Evolutionary conservation across 2,888 invertebrate species (phyloP).

Genomic region (Griposia aprilina): DNA sequence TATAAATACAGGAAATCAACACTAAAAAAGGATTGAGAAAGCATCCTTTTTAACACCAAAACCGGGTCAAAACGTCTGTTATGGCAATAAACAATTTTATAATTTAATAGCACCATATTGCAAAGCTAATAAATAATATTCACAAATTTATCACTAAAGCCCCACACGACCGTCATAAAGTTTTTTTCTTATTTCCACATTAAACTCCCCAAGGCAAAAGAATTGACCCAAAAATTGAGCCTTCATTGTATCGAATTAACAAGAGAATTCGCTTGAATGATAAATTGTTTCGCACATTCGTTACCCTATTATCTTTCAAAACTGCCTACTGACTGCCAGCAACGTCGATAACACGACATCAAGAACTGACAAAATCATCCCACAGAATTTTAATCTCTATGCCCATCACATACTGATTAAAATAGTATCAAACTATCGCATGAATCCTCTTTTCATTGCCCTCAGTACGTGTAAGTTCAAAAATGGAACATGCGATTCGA

Average conservation of each 20-base stretch:
- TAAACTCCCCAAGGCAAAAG: conserved; percentile 72
- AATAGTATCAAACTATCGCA: conserved; percentile 35
- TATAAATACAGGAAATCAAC: conserved; percentile 7
- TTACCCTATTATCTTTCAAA: conserved; percentile 72
- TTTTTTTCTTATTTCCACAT: conserved; percentile 75
- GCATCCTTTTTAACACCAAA: conserved; percentile 27
- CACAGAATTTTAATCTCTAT: conserved; percentile 46
- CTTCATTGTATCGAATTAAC: conserved; percentile 85
- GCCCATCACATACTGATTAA: conserved; percentile 11
- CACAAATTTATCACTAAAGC: conserved; percentile 68
- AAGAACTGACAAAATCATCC: conserved; percentile 23
- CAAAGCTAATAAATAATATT: conserved; percentile 64
- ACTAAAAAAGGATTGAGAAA: conserved; percentile 8
- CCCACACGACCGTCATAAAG: conserved; percentile 68
- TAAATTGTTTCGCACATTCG: conserved; percentile 81
- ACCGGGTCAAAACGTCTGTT: conserved; percentile 23
- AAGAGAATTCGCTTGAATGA: conserved; percentile 84
- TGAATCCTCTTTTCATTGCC: conserved; percentile 29
- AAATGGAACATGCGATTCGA: conserved; percentile 60
- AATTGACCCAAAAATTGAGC: conserved; percentile 80
- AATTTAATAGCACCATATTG: conserved; percentile 66
- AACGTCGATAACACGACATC: conserved; percentile 36
- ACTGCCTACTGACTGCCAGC: conserved; percentile 51
- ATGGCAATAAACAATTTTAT: conserved; percentile 57
- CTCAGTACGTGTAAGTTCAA: conserved; percentile 53